A percentile compares a stretch with the other conserved stretches of the same genome.
Evolutionary conservation across 2,113 vertebrate genomes (phyloP).

Genomic region (Pao palembangensis): DNA sequence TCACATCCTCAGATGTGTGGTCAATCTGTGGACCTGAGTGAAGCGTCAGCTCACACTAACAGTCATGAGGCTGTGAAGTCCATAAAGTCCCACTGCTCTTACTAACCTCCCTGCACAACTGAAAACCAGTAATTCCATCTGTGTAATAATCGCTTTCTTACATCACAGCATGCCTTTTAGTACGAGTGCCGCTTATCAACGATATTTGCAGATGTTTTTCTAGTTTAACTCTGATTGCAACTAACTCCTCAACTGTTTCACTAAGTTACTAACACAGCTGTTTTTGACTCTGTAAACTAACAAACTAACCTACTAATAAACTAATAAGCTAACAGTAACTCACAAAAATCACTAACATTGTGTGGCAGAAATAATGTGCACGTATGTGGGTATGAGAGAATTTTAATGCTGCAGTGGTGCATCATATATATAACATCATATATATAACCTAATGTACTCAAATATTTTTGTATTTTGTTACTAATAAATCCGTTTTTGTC

Average conservation of each 20-base stretch:
- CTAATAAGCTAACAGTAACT: conserved; percentile 54
- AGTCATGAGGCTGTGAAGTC: conserved; percentile 3
- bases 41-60: conserved; percentile 43
- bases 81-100: conserved; percentile 19
- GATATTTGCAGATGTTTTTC: neutral
- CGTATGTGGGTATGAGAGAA: conserved; percentile 9
- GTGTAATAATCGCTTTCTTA: conserved; percentile 9
- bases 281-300: conserved; percentile 54
- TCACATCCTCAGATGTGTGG: conserved; percentile 34
- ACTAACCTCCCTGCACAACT: conserved; percentile 42
- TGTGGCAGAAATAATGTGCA: conserved; percentile 12
- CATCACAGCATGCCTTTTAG: conserved; percentile 30
- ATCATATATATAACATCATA: neutral
- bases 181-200: conserved; percentile 3
- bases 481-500: too few relatives aligned
- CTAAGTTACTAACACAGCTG: conserved; percentile 36
- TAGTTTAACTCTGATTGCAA: neutral
- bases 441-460: neutral
- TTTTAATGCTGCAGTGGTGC: neutral
- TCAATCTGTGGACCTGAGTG: conserved; percentile 49
- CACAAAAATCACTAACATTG: conserved; percentile 33
- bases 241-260: neutral
- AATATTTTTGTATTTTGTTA: neutral
- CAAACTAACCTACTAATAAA: conserved; percentile 72
- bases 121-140: neutral